Conservation (phyloP, 2,888 invertebrate genomes). For the Syrphus vitripennis region DNA sequence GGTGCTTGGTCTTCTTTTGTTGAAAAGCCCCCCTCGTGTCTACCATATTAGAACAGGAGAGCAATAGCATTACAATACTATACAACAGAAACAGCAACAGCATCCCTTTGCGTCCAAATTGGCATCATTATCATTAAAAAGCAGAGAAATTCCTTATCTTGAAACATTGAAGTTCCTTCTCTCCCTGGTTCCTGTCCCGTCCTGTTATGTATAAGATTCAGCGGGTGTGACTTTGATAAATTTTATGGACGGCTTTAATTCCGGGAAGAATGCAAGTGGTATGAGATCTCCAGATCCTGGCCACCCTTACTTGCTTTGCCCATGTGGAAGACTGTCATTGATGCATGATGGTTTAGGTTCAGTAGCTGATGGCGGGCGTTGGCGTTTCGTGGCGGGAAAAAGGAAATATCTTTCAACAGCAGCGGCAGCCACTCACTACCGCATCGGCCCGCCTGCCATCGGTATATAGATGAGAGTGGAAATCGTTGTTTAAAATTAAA, state of each 20-base stretch:
- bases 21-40: slow-evolving; percentile 23
- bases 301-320: background rate
- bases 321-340: slow-evolving; percentile 55
- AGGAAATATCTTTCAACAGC: background rate
- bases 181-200: background rate
- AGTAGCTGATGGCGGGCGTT: background rate
- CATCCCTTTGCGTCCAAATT: slow-evolving; percentile 73
- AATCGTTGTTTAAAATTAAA: slow-evolving; percentile 67
- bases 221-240: slow-evolving; percentile 70
- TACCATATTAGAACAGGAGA: background rate
- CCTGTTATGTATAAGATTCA: background rate
- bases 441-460: background rate
- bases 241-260: slow-evolving; percentile 67
- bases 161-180: slow-evolving; percentile 23
- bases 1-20: background rate
- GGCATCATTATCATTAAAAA: slow-evolving; percentile 75
- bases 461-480: slow-evolving; percentile 13
- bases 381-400: slow-evolving; percentile 3
- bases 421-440: background rate
- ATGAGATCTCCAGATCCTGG: background rate
- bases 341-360: slow-evolving; percentile 57
- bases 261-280: slow-evolving; percentile 50
- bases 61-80: slow-evolving; percentile 19
- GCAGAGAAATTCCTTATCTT: slow-evolving; percentile 68
- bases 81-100: slow-evolving; percentile 4